Evolutionary conservation across 92 coral and sea anemone species (phyloP).

Genomic region (Palythoa grandiflora): DNA sequence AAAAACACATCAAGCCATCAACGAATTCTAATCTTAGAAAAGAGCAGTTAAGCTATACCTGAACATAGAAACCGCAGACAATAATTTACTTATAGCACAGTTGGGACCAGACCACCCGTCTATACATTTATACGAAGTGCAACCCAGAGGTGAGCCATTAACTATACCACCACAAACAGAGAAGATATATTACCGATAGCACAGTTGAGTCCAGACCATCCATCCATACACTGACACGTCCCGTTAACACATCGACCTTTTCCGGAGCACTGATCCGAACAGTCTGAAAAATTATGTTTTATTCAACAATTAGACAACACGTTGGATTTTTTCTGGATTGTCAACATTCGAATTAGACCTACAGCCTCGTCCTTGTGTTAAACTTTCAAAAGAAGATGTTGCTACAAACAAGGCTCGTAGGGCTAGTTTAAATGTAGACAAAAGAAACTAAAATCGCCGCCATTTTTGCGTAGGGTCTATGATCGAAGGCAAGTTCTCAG

Average conservation of each 20-base stretch:
- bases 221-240: conserved; percentile 54
- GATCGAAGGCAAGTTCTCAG: too few species aligned
- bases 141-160: not conserved
- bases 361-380: too few species aligned
- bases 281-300: conserved; percentile 43
- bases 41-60: too few species aligned
- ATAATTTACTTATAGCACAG: too few species aligned
- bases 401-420: too few species aligned
- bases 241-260: conserved; percentile 64
- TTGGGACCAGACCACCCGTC: not conserved
- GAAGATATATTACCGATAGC: conserved; percentile 49
- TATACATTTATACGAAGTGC: not conserved
- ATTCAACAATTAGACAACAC: not conserved
- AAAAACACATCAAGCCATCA: too few species aligned
- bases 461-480: too few species aligned
- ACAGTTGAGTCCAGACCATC: conserved; percentile 74
- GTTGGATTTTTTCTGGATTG: not conserved
- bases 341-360: not conserved
- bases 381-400: too few species aligned
- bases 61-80: too few species aligned
- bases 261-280: conserved; percentile 71
- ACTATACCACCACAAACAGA: not conserved
- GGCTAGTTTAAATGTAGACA: too few species aligned
- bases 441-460: too few species aligned
- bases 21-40: too few species aligned